These are phyloP conservation scores for Plotosus lineatus DNA, from an alignment of 2,113 vertebrate genomes.

Conservation along the genomic window DNA sequence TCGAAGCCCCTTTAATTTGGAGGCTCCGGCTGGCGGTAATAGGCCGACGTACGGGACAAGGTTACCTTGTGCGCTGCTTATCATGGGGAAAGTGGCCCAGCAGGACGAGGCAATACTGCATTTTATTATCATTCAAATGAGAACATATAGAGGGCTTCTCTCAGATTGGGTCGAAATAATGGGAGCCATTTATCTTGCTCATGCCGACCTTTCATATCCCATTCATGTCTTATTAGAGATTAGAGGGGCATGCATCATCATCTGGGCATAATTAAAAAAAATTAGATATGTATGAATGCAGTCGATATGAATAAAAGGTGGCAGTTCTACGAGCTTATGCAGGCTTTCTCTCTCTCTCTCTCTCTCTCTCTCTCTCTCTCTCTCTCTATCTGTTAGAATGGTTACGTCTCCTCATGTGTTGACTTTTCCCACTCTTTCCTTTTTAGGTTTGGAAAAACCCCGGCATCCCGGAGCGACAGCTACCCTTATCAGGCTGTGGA, in stretches of 20 bases:
- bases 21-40: constrained; percentile 60
- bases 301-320: constrained; percentile 22
- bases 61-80: constrained; percentile 80
- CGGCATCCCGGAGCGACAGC: constrained; percentile 47
- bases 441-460: not conserved
- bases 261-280: constrained; percentile 84
- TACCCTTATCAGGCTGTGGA: constrained; percentile 52
- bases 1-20: constrained; percentile 64
- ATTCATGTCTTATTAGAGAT: constrained; percentile 88
- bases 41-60: constrained; percentile 74
- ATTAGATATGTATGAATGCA: constrained; percentile 43
- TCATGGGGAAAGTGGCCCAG: constrained; percentile 72
- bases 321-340: not conserved
- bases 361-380: not conserved
- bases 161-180: constrained; percentile 90
- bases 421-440: constrained; percentile 56
- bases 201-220: constrained; percentile 88
- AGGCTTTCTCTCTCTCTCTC: not conserved
- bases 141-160: constrained; percentile 84
- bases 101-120: constrained; percentile 73
- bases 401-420: constrained; percentile 53
- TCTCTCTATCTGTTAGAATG: constrained; percentile 4
- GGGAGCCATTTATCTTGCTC: constrained; percentile 88
- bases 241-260: constrained; percentile 87
- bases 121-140: constrained; percentile 90